phyloP scores from a whole-genome alignment of 2,113 vertebrate species.

The Murina feae region DNA sequence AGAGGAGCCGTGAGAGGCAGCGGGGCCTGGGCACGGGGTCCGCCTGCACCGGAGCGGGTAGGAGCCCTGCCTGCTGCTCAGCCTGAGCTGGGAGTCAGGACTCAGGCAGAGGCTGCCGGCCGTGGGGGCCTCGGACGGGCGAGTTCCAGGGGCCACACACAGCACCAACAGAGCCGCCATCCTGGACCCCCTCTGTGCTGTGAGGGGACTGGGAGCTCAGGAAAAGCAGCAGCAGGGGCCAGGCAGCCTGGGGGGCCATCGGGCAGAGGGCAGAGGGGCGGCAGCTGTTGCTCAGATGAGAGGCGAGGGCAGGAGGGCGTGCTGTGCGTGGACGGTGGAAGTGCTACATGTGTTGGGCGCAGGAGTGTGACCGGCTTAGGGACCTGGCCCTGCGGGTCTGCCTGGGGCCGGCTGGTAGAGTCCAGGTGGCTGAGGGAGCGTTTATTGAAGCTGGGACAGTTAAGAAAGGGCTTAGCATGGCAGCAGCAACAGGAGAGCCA shows the following conservation, averaged over 20 bases:
- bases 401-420: too few species aligned
- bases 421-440: too few species aligned
- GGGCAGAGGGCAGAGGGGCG: not conserved
- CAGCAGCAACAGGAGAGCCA: too few species aligned
- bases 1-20: not conserved
- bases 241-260: not conserved
- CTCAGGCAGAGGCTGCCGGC: accelerated
- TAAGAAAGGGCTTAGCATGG: too few species aligned
- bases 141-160: not conserved
- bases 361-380: too few species aligned
- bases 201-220: accelerated
- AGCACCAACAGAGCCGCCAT: accelerated
- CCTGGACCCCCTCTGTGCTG: not conserved
- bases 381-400: too few species aligned
- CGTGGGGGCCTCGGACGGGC: not conserved
- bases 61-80: not conserved
- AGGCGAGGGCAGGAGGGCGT: not conserved
- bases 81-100: not conserved
- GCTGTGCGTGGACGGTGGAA: not conserved
- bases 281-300: too few species aligned
- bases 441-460: too few species aligned
- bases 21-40: too few species aligned
- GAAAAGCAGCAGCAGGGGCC: not conserved
- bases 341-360: not conserved
- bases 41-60: not conserved